Base-by-base conservation (phyloP, 1,140 invertebrate genomes). In the Manduca sexta region DNA sequence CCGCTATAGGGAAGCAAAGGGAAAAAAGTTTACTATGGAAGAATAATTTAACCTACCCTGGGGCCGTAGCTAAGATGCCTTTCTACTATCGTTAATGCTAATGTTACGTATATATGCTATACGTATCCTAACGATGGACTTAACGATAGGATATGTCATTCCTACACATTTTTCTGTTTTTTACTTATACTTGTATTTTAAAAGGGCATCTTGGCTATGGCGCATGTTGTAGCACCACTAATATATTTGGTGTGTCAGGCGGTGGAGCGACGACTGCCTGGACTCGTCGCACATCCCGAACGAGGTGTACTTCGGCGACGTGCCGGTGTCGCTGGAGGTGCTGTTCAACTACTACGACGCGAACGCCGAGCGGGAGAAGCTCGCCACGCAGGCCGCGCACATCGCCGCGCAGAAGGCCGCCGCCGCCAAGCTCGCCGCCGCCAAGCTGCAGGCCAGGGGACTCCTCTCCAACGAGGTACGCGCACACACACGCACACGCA, bases 281-380 rank as follows among this genome's bases (percentile, higher is more conserved):
- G 85, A 87, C 58, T 86, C 85, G 29, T 80, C 81, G 14, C 81
- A 86, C 69, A 87, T 87, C 43, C 83, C 85, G 26, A 87, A 87
- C 68, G 85, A 87, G 56, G 83, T 87, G 17, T 87, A 85, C 72
- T 87, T 87, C 69, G 85, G 85, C 40, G 85, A 87, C 61, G 83
- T 85, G 42, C 83, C 83, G 4, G 85, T 87, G 30, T 73, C 85
- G 3, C 73, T 74, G 55, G 73, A 84, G 35, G 78, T 87, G 44
- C 65, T 87, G 30, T 74, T 75, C 70, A 87, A 87, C 71, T 87
- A 84, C 66, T 84, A 85, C 69, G 85, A 87, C 69, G 73, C 85
- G 5, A 75, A 86, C 57, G 79, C 83, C 0, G 85, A 87, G 61
- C 54, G 79, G 31, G 85, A 87, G 66, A 57, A 65, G 48, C 58